Evolutionary conservation across 30 jellyfish, hydroid and myxozoan genomes (phyloP).

Genomic region (Aurelia aurita): DNA sequence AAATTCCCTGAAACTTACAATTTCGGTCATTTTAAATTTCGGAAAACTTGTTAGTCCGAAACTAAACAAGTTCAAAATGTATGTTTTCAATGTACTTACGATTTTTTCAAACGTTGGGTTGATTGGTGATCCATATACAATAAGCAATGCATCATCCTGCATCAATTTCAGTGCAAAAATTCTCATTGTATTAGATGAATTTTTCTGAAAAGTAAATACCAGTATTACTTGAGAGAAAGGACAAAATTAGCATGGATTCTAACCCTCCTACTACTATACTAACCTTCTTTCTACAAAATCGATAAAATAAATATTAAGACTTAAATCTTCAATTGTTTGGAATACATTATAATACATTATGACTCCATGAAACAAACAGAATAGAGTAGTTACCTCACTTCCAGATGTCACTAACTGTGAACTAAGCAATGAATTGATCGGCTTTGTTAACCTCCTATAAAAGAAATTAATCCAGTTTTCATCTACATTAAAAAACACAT

Average conservation of each 20-base stretch:
- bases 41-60: too few species aligned
- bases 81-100: slow-evolving; percentile 10
- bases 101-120: slow-evolving; percentile 71
- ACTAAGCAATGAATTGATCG: slow-evolving; percentile 35
- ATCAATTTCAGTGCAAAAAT: slow-evolving; percentile 40
- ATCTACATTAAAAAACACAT: too few species aligned
- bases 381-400: slow-evolving; percentile 34
- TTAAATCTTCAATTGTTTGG: neutral
- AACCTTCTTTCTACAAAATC: too few species aligned
- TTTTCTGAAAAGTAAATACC: slow-evolving; percentile 7
- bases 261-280: too few species aligned
- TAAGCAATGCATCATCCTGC: slow-evolving; percentile 29
- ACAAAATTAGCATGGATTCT: too few species aligned
- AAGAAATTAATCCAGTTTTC: neutral
- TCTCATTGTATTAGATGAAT: slow-evolving; percentile 4
- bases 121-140: slow-evolving; percentile 69
- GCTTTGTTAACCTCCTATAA: slow-evolving; percentile 55
- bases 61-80: too few species aligned
- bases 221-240: neutral
- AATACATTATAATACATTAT: neutral
- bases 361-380: neutral
- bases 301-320: neutral
- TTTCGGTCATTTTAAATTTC: too few species aligned
- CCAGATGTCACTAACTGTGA: slow-evolving; percentile 23
- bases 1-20: too few species aligned